A percentile compares a stretch with the other conserved stretches of the same genome.
Evolutionary conservation across 1,140 invertebrate genomes (phyloP).

Genomic region (Paramacrobiotus metropolitanus): DNA sequence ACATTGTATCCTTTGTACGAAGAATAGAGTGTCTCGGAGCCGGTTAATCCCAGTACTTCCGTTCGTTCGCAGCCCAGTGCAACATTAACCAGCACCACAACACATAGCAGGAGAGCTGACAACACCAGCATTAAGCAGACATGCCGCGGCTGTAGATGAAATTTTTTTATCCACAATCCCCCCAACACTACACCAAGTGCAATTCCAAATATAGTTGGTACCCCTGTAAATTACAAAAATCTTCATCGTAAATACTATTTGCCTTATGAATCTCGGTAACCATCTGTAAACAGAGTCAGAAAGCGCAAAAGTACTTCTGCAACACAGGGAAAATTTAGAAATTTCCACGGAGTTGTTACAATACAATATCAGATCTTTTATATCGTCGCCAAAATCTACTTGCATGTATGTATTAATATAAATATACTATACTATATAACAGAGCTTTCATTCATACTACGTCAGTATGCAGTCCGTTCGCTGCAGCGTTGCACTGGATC

Average conservation of each 20-base stretch:
- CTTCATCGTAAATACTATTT: neutral
- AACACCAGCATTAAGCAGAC: slow-evolving; percentile 1
- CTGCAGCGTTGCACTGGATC: too few relatives aligned
- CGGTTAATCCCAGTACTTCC: neutral
- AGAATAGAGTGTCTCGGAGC: neutral
- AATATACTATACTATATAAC: too few relatives aligned
- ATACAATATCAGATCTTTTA: too few relatives aligned
- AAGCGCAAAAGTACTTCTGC: too few relatives aligned
- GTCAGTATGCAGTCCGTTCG: too few relatives aligned
- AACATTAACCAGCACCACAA: neutral
- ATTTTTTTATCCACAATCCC: neutral
- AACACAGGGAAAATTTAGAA: too few relatives aligned
- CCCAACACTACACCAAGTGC: neutral
- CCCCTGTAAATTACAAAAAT: neutral
- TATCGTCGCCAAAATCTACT: too few relatives aligned
- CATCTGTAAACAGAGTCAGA: neutral
- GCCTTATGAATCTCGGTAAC: too few relatives aligned
- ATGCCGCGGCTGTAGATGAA: neutral
- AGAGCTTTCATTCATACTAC: too few relatives aligned
- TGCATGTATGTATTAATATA: too few relatives aligned
- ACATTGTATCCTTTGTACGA: neutral
- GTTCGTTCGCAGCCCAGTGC: slow-evolving; percentile 1
- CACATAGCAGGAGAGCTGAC: neutral
- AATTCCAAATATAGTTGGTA: neutral
- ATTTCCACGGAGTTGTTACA: too few relatives aligned